Evolutionary conservation across 2,797 vertebrate species (phyloP).

Genomic region (Cuniculus paca): DNA sequence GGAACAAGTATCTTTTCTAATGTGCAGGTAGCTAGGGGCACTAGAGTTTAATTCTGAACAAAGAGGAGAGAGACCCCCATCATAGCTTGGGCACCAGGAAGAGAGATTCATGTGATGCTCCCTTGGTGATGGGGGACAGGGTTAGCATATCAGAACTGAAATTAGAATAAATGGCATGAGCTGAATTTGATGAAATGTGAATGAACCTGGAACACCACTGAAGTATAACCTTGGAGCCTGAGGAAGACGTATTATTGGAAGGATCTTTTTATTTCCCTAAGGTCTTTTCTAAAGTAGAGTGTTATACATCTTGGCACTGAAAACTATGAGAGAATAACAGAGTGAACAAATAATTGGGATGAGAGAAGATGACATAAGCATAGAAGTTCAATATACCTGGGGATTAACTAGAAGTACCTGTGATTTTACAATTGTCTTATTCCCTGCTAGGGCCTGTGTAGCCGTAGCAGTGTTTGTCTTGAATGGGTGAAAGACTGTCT

Average conservation of each 20-base stretch:
- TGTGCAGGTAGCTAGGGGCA: slow-evolving; percentile 4
- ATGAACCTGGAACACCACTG: background rate
- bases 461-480: background rate
- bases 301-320: background rate
- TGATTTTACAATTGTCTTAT: slow-evolving; percentile 20
- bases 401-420: slow-evolving; percentile 38
- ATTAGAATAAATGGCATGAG: background rate
- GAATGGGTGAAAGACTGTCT: background rate
- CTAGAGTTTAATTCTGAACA: background rate
- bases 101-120: background rate
- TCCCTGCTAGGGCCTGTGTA: background rate
- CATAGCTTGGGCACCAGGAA: background rate
- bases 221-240: background rate
- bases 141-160: background rate
- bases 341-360: background rate
- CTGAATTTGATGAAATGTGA: background rate
- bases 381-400: background rate
- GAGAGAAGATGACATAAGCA: background rate
- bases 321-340: background rate
- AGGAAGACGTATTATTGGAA: background rate
- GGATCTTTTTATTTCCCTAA: background rate
- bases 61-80: background rate
- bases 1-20: slow-evolving; percentile 28
- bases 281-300: background rate
- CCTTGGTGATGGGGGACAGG: background rate